Evolutionary conservation across 2,888 invertebrate species (phyloP).

Genomic region (Falcaria lacertinaria): DNA sequence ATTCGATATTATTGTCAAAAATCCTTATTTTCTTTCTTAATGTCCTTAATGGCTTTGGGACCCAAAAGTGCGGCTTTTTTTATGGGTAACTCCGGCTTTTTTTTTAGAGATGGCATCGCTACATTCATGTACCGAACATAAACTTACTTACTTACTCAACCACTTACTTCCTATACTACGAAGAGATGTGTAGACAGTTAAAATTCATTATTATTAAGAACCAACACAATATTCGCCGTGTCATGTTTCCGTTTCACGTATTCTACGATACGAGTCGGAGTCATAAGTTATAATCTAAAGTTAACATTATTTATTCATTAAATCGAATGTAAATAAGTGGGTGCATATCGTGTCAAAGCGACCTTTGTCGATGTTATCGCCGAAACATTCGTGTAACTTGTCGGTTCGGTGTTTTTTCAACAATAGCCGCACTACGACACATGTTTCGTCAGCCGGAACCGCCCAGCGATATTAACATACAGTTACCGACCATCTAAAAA

Average conservation of each 20-base stretch:
- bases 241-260: not conserved
- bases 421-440: slow-evolving; percentile 61
- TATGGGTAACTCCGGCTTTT: too few relatives aligned
- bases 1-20: too few relatives aligned
- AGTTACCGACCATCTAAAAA: slow-evolving; percentile 51
- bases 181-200: too few relatives aligned
- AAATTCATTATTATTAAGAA: too few relatives aligned
- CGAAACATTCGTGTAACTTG: slow-evolving; percentile 41
- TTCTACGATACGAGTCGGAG: too few relatives aligned
- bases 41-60: too few relatives aligned
- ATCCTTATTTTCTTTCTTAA: too few relatives aligned
- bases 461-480: slow-evolving; percentile 64
- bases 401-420: slow-evolving; percentile 51
- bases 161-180: too few relatives aligned
- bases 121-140: too few relatives aligned
- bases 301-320: slow-evolving; percentile 24
- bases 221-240: not conserved
- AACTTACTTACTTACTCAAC: too few relatives aligned
- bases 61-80: too few relatives aligned
- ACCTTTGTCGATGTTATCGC: slow-evolving; percentile 43
- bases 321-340: slow-evolving; percentile 20
- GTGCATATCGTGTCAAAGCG: slow-evolving; percentile 11
- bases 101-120: too few relatives aligned
- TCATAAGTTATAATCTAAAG: slow-evolving; percentile 5
- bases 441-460: slow-evolving; percentile 67